These are phyloP conservation scores for Synanthedon myopaeformis DNA, from an alignment of 2,888 invertebrate genomes.

Conservation along the genomic window DNA sequence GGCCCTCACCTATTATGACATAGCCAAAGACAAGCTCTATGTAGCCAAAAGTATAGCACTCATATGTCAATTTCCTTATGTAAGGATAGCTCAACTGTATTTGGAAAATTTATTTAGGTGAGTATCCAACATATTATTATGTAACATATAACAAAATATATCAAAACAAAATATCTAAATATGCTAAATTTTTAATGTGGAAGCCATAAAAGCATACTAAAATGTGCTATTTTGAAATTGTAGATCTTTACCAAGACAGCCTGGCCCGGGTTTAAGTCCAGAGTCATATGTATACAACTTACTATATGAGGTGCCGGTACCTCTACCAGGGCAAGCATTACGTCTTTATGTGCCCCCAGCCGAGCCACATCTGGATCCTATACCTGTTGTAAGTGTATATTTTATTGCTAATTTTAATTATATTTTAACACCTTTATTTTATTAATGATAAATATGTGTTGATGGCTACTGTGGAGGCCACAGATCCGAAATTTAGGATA, in stretches of 20 bases:
- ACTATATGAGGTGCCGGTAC: conserved; percentile 92
- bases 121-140: conserved; percentile 18
- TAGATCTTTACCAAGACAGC: conserved; percentile 83
- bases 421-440: no score
- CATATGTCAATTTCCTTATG: conserved; percentile 91
- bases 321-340: conserved; percentile 89
- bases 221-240: conserved; percentile 5
- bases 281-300: conserved; percentile 97
- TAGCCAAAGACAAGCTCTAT: conserved; percentile 92
- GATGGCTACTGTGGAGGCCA: no score
- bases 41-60: conserved; percentile 96
- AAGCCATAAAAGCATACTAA: no score
- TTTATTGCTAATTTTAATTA: no score
- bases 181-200: neutral
- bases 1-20: conserved; percentile 90
- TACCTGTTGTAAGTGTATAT: conserved; percentile 65
- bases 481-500: no score
- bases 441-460: no score
- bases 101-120: conserved; percentile 89
- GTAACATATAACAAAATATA: no score
- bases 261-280: conserved; percentile 81
- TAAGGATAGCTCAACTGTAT: conserved; percentile 87
- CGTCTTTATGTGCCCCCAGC: conserved; percentile 78
- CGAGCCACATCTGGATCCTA: conserved; percentile 76
- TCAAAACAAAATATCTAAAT: no score